A percentile compares a stretch with the other conserved stretches of the same genome.
These are phyloP conservation scores for Oncorhynchus nerka DNA, from an alignment of 2,113 vertebrate genomes.

Conservation along the genomic window DNA sequence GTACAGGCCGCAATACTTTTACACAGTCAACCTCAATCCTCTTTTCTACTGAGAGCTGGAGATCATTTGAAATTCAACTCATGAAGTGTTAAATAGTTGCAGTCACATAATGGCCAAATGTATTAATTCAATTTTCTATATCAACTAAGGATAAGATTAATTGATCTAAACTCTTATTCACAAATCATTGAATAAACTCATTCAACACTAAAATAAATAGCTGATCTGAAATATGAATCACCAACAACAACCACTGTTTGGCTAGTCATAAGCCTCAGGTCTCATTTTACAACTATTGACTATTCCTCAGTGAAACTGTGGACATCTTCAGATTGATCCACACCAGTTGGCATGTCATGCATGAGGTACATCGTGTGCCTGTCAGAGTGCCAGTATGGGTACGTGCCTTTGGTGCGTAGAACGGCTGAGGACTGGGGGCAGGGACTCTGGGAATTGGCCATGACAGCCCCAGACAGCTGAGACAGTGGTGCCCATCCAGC, in stretches of 20 bases:
- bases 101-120: neutral
- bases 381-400: constrained; percentile 28
- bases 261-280: neutral
- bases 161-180: no score
- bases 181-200: no score
- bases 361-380: constrained; percentile 54
- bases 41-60: neutral
- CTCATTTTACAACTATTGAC: no score
- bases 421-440: neutral
- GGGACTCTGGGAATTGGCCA: no score
- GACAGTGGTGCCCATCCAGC: constrained; percentile 51
- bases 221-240: no score
- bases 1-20: no score
- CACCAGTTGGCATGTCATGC: constrained; percentile 60
- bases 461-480: constrained; percentile 58
- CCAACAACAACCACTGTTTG: no score
- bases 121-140: no score
- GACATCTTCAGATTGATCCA: constrained; percentile 34
- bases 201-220: no score
- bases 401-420: neutral
- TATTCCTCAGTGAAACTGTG: neutral
- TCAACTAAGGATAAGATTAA: no score
- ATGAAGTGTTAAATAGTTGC: neutral
- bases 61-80: neutral
- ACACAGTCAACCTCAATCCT: no score